Evolutionary conservation across 2,888 invertebrate genomes (phyloP).

Genomic region (Thymelicus sylvestris): DNA sequence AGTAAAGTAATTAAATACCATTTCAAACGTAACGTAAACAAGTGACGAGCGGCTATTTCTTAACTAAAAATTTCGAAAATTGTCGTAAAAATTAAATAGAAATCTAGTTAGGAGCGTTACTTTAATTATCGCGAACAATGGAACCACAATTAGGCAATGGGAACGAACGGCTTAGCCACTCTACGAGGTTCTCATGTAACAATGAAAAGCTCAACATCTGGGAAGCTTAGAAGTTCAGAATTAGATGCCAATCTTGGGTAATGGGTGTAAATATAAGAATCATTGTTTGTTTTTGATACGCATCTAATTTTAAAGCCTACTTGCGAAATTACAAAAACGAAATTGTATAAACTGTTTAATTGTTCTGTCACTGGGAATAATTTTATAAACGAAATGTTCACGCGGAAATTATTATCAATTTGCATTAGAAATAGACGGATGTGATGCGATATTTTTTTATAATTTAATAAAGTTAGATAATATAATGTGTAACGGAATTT

Average conservation of each 20-base stretch:
- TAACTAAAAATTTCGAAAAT: conserved; percentile 52
- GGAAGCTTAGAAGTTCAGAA: conserved; percentile 38
- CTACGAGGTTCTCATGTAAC: conserved; percentile 65
- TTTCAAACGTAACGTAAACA: conserved; percentile 31
- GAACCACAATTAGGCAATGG: conserved; percentile 79
- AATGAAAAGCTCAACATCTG: conserved; percentile 41
- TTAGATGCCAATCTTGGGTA: conserved; percentile 39
- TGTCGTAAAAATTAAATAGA: conserved; percentile 70
- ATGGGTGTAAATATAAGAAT: conserved; percentile 39
- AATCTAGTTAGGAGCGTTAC: conserved; percentile 71
- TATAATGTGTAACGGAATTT: background rate
- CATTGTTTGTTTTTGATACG: conserved; percentile 38
- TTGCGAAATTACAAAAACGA: conserved; percentile 25
- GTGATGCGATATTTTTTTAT: background rate
- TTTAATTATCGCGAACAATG: conserved; percentile 78
- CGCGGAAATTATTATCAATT: background rate
- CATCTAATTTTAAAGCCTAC: conserved; percentile 31
- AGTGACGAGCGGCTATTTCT: conserved; percentile 28
- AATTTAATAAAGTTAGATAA: background rate
- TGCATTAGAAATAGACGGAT: background rate
- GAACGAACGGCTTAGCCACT: conserved; percentile 70
- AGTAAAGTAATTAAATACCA: no score
- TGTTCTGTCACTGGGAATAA: conserved; percentile 32
- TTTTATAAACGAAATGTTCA: conserved; percentile 10
- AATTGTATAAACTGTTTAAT: conserved; percentile 32